A percentile compares a stretch with the other conserved stretches of the same genome.
These are phyloP conservation scores for Apotomis betuletana DNA, from an alignment of 2,888 invertebrate species.

Conservation along the genomic window DNA sequence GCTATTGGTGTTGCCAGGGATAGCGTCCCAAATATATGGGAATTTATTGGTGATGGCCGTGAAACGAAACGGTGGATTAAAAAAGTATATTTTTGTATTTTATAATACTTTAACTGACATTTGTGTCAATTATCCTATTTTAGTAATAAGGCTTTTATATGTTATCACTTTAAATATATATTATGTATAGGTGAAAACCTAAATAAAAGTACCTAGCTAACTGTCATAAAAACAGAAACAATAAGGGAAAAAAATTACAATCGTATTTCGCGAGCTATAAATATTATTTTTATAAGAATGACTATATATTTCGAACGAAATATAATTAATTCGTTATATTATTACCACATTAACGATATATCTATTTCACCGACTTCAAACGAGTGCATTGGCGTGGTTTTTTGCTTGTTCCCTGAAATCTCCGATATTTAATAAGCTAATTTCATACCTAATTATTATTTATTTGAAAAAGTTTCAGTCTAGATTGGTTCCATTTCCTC, in stretches of 20 bases:
- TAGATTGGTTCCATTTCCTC: no score
- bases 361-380: no score
- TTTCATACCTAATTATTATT: no score
- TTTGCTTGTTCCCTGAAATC: no score
- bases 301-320: background rate
- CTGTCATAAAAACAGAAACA: no score
- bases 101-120: slow-evolving; percentile 5
- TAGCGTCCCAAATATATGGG: slow-evolving; percentile 43
- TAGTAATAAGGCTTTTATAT: background rate
- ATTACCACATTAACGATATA: background rate
- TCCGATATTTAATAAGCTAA: no score
- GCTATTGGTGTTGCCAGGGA: slow-evolving; percentile 50
- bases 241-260: no score
- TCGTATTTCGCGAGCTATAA: no score
- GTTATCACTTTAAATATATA: background rate
- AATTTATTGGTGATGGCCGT: slow-evolving; percentile 27
- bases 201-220: no score
- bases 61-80: slow-evolving; percentile 10
- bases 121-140: slow-evolving; percentile 14
- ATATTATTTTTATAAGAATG: no score
- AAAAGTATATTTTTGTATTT: slow-evolving; percentile 30
- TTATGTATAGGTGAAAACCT: background rate
- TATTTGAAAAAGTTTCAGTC: no score
- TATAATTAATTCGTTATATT: background rate
- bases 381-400: no score